Evolutionary conservation across 2,113 vertebrate genomes (phyloP), one percentile per base, ranked within the genome.

Genomic region (Hemiscyllium ocellatum): DNA sequence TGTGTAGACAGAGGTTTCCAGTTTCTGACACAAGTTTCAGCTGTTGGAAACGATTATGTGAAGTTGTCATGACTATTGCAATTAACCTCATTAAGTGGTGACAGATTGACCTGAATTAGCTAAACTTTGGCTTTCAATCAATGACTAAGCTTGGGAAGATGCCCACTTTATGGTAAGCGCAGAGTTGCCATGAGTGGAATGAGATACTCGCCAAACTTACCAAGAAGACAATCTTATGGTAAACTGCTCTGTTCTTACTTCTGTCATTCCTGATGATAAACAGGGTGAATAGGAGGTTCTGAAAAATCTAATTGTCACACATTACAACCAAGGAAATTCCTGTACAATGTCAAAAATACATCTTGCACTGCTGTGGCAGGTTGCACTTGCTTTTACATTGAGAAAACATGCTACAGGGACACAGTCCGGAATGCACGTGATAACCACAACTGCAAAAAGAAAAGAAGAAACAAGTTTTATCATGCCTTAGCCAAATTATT

Each of bases 11-110:
- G 12, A 89, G 7, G 3, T 89, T 61, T 15, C 22, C 50, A 13
- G 24, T 89, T 89, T 61, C 85, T 87, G 83, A 50, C 85, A 87
- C 85, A 87, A 52, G 42, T 87, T 52, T 87, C 86, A 56, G 86
- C 86, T 89, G 86, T 61, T 89, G 86, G 86, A 52, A 89, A 15
- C 52, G 12, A 24, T 89, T 89, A 56, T 56, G 50, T 61, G 86
- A 89, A 56, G 86, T 12, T 89, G 86, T 89, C 86, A 61, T 13
- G 50, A 89, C 56, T 89, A 56, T 26, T 10, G 26, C 56, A 89
- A 89, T 52, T 56, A 61, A 56, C 24, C 86, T 89, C 86, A 26
- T 89, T 61, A 89, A 89, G 22, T 61, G 86, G 24, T 89, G 50
- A 56, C 52, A 89, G 86, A 89, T 89, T 89, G 86, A 83, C 33